phyloP scores from a whole-genome alignment of 1,140 invertebrate species.

The Pteromalus puparum region DNA sequence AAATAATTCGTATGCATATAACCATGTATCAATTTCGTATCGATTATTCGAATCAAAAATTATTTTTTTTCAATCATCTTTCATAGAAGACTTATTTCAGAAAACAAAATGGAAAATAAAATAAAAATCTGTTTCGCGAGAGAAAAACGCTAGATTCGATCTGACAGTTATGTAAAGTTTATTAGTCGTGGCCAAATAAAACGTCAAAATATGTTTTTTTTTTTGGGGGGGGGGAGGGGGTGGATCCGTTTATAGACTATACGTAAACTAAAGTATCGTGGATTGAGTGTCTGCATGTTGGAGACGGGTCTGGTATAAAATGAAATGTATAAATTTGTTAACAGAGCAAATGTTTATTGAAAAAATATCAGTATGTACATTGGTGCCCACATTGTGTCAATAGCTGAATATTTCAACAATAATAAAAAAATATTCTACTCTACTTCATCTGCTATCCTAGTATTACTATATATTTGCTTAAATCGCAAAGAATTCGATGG shows the following conservation, averaged over 20 bases:
- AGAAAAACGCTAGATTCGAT: background rate
- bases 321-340: constrained; percentile 72
- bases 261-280: constrained; percentile 14
- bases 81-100: constrained; percentile 31
- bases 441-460: constrained; percentile 26
- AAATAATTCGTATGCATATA: background rate
- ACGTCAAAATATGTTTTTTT: background rate
- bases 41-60: background rate
- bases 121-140: too few species aligned
- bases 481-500: constrained; percentile 13
- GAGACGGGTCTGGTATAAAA: constrained; percentile 62
- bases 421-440: constrained; percentile 46
- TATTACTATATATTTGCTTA: constrained; percentile 11
- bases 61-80: background rate
- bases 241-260: background rate
- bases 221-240: background rate
- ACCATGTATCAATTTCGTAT: background rate
- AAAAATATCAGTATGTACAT: constrained; percentile 73
- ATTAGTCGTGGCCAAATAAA: background rate
- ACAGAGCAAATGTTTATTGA: constrained; percentile 74
- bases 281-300: constrained; percentile 60
- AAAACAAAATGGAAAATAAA: background rate
- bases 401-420: constrained; percentile 73
- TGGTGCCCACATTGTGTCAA: constrained; percentile 71
- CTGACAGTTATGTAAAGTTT: background rate